Conservation (phyloP, 1,140 invertebrate species). For the Philotrypesis tridentata region DNA sequence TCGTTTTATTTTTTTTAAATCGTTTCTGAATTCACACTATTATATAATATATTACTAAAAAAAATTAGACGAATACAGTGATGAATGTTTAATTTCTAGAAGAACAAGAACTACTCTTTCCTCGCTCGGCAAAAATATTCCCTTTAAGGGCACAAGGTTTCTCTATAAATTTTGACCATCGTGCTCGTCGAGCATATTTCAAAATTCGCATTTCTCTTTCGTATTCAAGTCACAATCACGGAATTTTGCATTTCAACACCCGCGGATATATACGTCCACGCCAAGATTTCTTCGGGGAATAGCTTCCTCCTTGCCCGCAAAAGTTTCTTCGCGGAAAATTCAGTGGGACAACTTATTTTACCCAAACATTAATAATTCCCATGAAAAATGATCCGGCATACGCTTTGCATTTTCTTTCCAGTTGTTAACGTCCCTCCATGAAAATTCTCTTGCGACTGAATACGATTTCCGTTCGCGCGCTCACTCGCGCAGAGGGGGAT, state of each 20-base stretch:
- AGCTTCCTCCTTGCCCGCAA: not conserved
- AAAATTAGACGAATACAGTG: too few species aligned
- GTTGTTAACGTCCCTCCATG: not conserved
- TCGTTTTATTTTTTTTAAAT: too few species aligned
- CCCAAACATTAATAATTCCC: not conserved
- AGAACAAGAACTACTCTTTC: too few species aligned
- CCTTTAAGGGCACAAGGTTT: not conserved
- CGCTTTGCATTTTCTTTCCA: not conserved
- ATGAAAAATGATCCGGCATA: not conserved
- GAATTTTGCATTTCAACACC: slow-evolving; percentile 3
- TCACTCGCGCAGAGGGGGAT: not conserved
- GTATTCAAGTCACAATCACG: not conserved
- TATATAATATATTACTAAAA: too few species aligned
- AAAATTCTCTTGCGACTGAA: not conserved
- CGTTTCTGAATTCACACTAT: too few species aligned
- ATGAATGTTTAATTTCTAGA: too few species aligned
- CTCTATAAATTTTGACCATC: not conserved
- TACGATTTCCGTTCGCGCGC: not conserved
- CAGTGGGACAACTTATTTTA: not conserved
- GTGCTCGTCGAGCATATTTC: slow-evolving; percentile 4
- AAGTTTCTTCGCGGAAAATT: not conserved
- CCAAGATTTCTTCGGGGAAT: not conserved
- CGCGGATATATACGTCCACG: not conserved
- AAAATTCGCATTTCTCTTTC: slow-evolving; percentile 9
- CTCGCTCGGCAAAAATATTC: too few species aligned